Evolutionary conservation across 2,113 vertebrate species (phyloP).

Genomic region (Indicator indicator): DNA sequence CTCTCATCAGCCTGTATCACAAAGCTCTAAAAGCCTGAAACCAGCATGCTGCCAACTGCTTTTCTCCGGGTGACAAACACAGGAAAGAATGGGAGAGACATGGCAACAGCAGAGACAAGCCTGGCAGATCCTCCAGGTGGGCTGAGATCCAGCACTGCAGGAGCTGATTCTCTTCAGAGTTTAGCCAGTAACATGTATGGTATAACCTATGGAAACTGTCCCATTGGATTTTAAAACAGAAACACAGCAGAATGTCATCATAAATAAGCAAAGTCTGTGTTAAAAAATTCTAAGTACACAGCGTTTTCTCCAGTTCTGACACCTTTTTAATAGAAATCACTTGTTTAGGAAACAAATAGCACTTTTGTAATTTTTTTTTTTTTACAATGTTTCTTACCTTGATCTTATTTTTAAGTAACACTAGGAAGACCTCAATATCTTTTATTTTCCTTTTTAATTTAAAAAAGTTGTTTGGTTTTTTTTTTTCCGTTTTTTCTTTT

Average conservation of each 20-base stretch:
- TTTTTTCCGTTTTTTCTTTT: neutral
- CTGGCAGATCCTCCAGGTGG: neutral
- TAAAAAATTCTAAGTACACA: constrained; percentile 87
- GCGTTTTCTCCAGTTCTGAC: constrained; percentile 92
- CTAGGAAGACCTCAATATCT: constrained; percentile 87
- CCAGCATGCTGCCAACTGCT: neutral
- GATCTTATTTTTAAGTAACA: constrained; percentile 87
- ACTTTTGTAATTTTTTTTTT: constrained; percentile 81
- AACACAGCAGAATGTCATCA: constrained; percentile 75
- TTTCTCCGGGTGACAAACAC: neutral
- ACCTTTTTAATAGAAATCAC: constrained; percentile 91
- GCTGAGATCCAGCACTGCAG: neutral
- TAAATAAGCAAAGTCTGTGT: constrained; percentile 80
- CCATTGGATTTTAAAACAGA: constrained; percentile 74
- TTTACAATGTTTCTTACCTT: constrained; percentile 90
- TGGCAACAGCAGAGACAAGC: constrained; percentile 18
- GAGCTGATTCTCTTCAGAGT: constrained; percentile 17
- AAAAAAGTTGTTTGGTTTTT: constrained; percentile 76
- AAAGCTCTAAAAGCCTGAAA: neutral
- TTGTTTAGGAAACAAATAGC: constrained; percentile 94
- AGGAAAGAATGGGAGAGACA: neutral
- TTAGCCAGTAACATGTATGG: constrained; percentile 21
- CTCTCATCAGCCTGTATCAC: neutral
- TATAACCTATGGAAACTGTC: constrained; percentile 51
- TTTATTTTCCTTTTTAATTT: constrained; percentile 85